phyloP scores from a whole-genome alignment of 2,113 vertebrate species.

The Lates calcarifer region DNA sequence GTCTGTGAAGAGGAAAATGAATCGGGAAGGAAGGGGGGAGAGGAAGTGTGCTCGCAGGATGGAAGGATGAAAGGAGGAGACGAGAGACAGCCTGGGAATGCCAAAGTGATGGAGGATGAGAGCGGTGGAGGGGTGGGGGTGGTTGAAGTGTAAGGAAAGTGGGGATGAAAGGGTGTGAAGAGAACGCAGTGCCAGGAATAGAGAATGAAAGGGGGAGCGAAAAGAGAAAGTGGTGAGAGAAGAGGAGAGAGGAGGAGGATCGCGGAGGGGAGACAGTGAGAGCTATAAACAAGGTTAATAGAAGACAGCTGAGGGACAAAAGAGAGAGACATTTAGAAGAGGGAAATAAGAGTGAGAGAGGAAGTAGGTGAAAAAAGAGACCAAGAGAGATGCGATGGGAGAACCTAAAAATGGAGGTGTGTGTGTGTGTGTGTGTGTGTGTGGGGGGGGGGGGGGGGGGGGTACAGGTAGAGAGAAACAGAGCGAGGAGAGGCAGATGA shows the following conservation, averaged over 20 bases:
- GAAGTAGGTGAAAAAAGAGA: conserved; percentile 30
- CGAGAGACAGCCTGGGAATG: conserved; percentile 66
- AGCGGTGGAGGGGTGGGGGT: not conserved
- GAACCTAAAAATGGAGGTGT: conserved; percentile 63
- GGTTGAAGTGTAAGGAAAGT: conserved; percentile 52
- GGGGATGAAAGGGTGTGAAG: conserved; percentile 72
- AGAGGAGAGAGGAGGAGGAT: conserved; percentile 40
- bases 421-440: too few relatives aligned
- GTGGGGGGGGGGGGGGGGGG: conserved; percentile 8
- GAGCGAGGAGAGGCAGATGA: conserved; percentile 50
- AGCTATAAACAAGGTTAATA: conserved; percentile 72
- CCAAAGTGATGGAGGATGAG: conserved; percentile 62
- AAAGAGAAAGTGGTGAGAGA: conserved; percentile 45
- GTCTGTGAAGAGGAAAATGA: conserved; percentile 65
- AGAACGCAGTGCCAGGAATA: conserved; percentile 68
- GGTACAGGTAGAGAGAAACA: conserved; percentile 47
- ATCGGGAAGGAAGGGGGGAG: conserved; percentile 49
- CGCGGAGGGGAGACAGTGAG: conserved; percentile 39
- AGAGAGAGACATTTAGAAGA: conserved; percentile 34
- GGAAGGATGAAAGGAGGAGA: conserved; percentile 60
- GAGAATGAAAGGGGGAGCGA: conserved; percentile 61
- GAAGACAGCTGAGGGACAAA: conserved; percentile 70
- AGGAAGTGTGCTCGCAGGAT: conserved; percentile 53
- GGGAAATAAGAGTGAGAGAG: conserved; percentile 31
- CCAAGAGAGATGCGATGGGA: conserved; percentile 1